A percentile compares a stretch with the other conserved stretches of the same genome.
Evolutionary conservation across 2,113 vertebrate genomes (phyloP).

Genomic region (Bufo bufo): DNA sequence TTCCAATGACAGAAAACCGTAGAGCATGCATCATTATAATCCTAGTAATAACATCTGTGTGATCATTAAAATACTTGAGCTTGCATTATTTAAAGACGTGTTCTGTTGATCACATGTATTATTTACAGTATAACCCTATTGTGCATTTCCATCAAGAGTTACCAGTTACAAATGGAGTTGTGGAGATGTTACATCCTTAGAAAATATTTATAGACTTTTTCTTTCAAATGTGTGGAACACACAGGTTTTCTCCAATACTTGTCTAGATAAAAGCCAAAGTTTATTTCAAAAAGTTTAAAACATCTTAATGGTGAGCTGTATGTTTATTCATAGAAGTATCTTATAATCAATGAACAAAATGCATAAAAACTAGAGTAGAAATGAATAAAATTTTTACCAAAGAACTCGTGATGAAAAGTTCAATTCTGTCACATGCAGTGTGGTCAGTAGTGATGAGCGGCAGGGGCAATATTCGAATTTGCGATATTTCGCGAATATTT

Average conservation of each 20-base stretch:
- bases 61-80: conserved; percentile 30
- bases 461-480: no score
- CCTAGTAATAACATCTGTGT: conserved; percentile 18
- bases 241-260: no score
- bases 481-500: no score
- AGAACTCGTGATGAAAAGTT: no score
- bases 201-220: background rate
- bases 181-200: background rate
- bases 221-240: no score
- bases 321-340: no score
- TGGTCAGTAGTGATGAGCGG: no score
- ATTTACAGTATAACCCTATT: conserved; percentile 12
- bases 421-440: no score
- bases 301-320: no score
- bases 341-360: background rate
- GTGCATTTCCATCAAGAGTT: background rate
- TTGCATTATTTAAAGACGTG: conserved; percentile 35
- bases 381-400: background rate
- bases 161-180: background rate
- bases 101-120: conserved; percentile 23
- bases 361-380: background rate
- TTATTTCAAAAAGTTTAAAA: no score
- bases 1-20: conserved; percentile 30
- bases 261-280: no score
- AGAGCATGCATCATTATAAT: conserved; percentile 19